phyloP scores from a whole-genome alignment of 2,888 invertebrate genomes.

The Ernsta delagoae region DNA sequence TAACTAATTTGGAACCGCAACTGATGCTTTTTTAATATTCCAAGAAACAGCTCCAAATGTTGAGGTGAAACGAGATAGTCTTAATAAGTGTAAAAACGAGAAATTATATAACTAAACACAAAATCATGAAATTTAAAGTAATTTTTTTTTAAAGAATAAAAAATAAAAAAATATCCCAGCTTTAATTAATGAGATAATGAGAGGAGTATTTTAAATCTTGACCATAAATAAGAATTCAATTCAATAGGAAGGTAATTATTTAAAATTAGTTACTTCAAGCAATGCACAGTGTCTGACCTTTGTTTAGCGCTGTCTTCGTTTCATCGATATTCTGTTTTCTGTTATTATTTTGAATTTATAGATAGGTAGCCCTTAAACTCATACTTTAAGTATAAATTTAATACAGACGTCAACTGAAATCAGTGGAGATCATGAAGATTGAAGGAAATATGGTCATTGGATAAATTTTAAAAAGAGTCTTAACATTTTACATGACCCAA shows the following conservation, averaged over 20 bases:
- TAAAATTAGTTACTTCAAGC: conserved; percentile 57
- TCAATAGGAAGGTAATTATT: neutral
- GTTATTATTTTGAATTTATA: conserved; percentile 9
- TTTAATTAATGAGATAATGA: no score
- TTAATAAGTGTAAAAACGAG: neutral
- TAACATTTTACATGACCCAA: no score
- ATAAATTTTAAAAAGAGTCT: neutral
- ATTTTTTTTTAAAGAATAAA: neutral
- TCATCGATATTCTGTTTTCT: conserved; percentile 29
- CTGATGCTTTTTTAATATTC: neutral
- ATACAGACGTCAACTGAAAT: no score
- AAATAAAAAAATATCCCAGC: no score
- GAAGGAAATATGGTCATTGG: neutral
- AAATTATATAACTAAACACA: neutral
- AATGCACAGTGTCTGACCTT: conserved; percentile 71
- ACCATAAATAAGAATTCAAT: no score
- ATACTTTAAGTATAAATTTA: no score
- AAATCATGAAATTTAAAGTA: neutral
- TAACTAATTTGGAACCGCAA: conserved; percentile 46
- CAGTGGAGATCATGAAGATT: no score
- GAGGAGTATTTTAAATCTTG: no score
- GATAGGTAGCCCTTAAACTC: no score
- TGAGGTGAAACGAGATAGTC: neutral
- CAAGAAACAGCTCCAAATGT: neutral
- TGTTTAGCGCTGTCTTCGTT: conserved; percentile 79